Base-by-base conservation (phyloP, 2,113 vertebrate genomes). In the Atrichornis clamosus region DNA sequence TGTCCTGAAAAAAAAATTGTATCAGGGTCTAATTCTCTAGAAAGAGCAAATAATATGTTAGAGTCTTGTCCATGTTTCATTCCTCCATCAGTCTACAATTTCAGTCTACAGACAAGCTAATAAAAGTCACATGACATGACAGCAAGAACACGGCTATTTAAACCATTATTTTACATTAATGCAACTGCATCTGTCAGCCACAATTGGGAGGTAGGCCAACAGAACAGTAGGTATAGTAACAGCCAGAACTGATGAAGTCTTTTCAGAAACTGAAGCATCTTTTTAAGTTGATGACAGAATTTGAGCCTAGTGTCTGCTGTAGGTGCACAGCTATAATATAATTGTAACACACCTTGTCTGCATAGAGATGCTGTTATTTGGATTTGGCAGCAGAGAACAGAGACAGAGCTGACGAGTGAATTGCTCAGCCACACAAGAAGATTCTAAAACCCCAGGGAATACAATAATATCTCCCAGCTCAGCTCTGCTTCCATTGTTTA, bases 111-210 rank as follows among this genome's bases (percentile, higher is more conserved):
- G 24, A 56, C 24, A n/a, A 2, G 3, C 8, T 64, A 56, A 73
- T n/a, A 33, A 24, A 77, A 70, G 14, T 68, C 56, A 56, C 0
- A 0, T 32, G 23, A 60, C 53, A 10, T 16, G 17, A 47, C 20
- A 65, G 32, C 39, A 72, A 42, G 35, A 67, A 28, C 3, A 2
- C 26, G 22, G n/a, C 35, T 26, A 28, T 7, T 65, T 52, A 44
- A 70, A 30, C 26, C 12, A 28, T 85, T 72, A 52, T 73, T 95
- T 88, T 65, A 21, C 11, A 32, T 74, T 46, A 30, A 49, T 63
- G 19, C 58, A 76, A 13, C 37, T 69, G 33, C 2, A 1, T 42
- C 55, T 93, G 24, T 52, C 68, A 86, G 41, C 46, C 92, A 24
- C 22, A 64, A 2, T 32, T n/a, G 13, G 10, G 28, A 90, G 24